Evolutionary conservation across 2,797 vertebrate species (phyloP).

Genomic region (Caiman crocodilus): DNA sequence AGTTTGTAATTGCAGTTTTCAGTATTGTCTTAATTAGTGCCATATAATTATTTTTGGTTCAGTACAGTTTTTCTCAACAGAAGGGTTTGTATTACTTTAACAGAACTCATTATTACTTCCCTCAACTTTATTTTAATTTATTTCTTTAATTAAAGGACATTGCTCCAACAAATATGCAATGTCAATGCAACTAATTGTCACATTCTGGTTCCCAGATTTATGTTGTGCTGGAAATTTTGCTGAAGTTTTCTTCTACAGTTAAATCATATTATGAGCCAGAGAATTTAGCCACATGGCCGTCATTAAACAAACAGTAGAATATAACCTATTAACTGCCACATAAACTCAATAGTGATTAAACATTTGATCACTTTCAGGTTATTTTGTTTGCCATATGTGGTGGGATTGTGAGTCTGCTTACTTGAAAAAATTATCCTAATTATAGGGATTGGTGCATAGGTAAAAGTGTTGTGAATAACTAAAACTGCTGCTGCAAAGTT

Average conservation of each 20-base stretch:
- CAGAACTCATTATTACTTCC: slow-evolving; percentile 54
- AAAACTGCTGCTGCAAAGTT: background rate
- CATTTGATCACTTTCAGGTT: background rate
- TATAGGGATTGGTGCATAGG: background rate
- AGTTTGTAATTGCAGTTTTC: slow-evolving; percentile 41
- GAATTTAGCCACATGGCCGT: background rate
- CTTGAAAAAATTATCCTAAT: background rate
- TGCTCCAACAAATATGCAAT: slow-evolving; percentile 32
- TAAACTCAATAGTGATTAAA: background rate
- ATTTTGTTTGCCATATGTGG: background rate
- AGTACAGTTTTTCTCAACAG: slow-evolving; percentile 35
- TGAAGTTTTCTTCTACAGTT: background rate
- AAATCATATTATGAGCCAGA: background rate
- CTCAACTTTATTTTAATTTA: slow-evolving; percentile 54
- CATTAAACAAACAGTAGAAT: background rate
- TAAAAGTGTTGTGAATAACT: background rate
- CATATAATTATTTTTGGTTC: slow-evolving; percentile 41
- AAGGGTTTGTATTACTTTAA: slow-evolving; percentile 45
- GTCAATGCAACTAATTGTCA: slow-evolving; percentile 35
- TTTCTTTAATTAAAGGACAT: slow-evolving; percentile 64
- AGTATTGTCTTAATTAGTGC: slow-evolving; percentile 59
- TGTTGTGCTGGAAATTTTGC: background rate
- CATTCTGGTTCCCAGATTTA: background rate
- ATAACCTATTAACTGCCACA: background rate
- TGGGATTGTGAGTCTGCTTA: background rate